These are phyloP conservation scores for Halictus ligatus DNA, from an alignment of 2,888 invertebrate species.

Conservation along the genomic window DNA sequence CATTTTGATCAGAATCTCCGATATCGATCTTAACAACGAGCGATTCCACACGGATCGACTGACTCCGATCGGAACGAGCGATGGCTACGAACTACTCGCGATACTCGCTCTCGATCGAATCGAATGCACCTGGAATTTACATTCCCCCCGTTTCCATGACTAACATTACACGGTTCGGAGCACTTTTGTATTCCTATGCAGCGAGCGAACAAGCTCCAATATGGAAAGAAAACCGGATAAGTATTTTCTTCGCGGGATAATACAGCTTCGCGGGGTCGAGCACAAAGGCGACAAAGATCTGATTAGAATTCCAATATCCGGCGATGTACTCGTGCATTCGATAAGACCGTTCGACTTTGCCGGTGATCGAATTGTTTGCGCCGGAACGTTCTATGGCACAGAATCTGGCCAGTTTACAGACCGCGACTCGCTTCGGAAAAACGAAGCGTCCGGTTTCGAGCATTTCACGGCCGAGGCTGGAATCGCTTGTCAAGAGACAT, in stretches of 20 bases:
- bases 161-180: neutral
- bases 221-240: neutral
- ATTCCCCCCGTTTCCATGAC: neutral
- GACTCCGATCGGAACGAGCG: neutral
- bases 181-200: neutral
- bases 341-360: constrained; percentile 5
- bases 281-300: constrained; percentile 9
- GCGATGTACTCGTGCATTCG: neutral
- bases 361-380: neutral
- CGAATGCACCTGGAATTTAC: neutral
- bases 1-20: neutral
- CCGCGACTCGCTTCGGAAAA: neutral
- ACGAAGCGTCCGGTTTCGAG: neutral
- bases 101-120: neutral
- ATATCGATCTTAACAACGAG: neutral
- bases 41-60: neutral
- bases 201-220: neutral
- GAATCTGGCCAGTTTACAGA: neutral
- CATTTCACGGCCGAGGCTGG: neutral
- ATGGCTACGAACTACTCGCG: neutral
- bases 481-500: neutral
- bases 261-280: neutral
- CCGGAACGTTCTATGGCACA: neutral
- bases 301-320: constrained; percentile 1
- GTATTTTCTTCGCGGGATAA: neutral